Base-by-base conservation (phyloP, 2,888 invertebrate species). In the Venustoraphidia nigricollis region DNA sequence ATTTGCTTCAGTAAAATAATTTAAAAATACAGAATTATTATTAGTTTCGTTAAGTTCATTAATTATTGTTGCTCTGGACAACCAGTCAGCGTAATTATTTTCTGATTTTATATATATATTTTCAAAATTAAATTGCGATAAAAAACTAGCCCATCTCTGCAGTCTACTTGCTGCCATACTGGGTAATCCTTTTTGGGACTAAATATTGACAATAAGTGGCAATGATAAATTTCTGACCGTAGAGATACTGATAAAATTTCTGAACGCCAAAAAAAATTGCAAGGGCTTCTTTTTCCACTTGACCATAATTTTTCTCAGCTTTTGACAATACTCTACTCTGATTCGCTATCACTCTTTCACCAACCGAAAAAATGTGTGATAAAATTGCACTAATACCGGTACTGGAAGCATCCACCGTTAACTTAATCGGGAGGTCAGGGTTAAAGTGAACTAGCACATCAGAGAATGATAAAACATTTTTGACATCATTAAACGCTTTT, bases 41-140 rank as follows among this genome's bases (percentile, higher is more conserved):
- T 17, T 6, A n/a, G 10, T 27, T 9, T 9, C 10, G 38, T 45
- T 46, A 41, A 10, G 17, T 5, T 45, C 53, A 48, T 46, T 47
- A 52, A 3, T 47, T 49, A 14, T 42, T 10, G 34, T 35, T 27
- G 44, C 17, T 38, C 53, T 47, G 35, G 54, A 55, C 50, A 56
- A 55, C 46, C 51, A 55, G 48, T 55, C 54, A 9, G 52, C 53
- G 9, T 17, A 17, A 51, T 38, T 38, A 54, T 54, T 1, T 8
- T 47, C 17, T n/a, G 51, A 53, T 13, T 49, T 54, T 8, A 54
- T 39, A 27, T 52, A 50, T 2, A n/a, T 9, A n/a, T 53, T 50
- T 2, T 52, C 49, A 47, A 51, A 54, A 36, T 51, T 41, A 45
- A 54, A 55, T 11, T 44, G 53, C 2, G 54, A 53, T 10, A 55